Percentiles rank a stretch among this genome's conserved stretches.
phyloP scores from a whole-genome alignment of 2,888 invertebrate species.

The Galerucella pusilla region DNA sequence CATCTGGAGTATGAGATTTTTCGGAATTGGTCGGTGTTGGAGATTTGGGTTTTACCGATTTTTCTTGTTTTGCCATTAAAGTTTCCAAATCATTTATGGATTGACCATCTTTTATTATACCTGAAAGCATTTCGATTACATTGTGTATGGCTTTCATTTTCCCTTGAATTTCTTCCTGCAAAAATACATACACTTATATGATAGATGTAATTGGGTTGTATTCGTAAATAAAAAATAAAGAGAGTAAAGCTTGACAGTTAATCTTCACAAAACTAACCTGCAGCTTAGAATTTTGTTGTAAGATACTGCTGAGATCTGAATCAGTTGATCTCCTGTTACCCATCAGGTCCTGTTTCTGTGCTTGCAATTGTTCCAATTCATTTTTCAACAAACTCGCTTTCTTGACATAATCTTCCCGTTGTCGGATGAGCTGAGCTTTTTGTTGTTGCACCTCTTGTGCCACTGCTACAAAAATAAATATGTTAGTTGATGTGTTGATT shows the following conservation, averaged over 20 bases:
- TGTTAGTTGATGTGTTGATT: conserved; percentile 10
- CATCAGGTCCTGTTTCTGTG: conserved; percentile 81
- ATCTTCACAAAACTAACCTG: conserved; percentile 71
- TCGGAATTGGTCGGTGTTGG: background rate
- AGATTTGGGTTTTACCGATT: conserved; percentile 9
- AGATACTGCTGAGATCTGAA: conserved; percentile 78
- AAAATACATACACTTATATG: conserved; percentile 49
- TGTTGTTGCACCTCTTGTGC: conserved; percentile 86
- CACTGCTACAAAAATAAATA: conserved; percentile 69
- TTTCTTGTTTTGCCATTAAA: conserved; percentile 41
- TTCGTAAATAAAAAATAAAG: too few relatives aligned
- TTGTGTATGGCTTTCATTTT: conserved; percentile 86
- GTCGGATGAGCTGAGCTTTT: conserved; percentile 81
- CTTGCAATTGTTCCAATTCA: conserved; percentile 81
- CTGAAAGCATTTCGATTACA: conserved; percentile 88
- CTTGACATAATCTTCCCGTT: conserved; percentile 84
- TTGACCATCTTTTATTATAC: conserved; percentile 81
- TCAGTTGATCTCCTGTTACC: conserved; percentile 74
- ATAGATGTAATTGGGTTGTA: conserved; percentile 16
- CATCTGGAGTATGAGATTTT: conserved; percentile 19
- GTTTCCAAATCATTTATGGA: conserved; percentile 64
- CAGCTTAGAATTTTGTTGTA: conserved; percentile 85
- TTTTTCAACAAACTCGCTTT: conserved; percentile 79
- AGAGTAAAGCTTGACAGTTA: too few relatives aligned
- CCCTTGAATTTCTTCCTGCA: conserved; percentile 80